Base-by-base conservation (phyloP, 1,140 invertebrate genomes). In the Uloborus diversus region DNA sequence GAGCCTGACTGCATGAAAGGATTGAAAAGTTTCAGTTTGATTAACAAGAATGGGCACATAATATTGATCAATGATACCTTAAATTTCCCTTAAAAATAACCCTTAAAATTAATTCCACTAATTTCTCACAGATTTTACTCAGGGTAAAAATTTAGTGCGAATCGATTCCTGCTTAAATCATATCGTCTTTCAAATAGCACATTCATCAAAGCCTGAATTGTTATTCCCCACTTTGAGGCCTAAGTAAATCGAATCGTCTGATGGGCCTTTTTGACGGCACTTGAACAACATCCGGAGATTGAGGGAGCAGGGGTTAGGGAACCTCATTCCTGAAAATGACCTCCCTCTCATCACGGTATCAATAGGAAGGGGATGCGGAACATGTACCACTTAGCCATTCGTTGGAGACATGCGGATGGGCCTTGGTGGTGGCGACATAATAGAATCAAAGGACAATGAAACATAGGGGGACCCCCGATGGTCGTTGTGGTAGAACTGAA, bases 311-410 rank as follows among this genome's bases (percentile, higher is more conserved):
- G 25, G 32, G 35, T 56, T 25, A 20, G 25, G 25, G 9, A 56
- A 14, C 23, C 53, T 25, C 25, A n/a, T 28, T 25, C 13, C 23
- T 42, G 20, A 51, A 68, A 30, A 9, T 25, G 20, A 17, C 14
- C 11, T 5, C 9, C 28, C 20, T 11, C 7, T 27, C 3, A 17
- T 7, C 27, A n/a, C 23, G n/a, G 14, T 23, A 9, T 14, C 7
- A 2, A 3, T 11, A 20, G 25, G 27, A 30, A 47, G 47, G 30
- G 25, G n/a, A 61, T 42, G 9, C n/a, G 25, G 56, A 23, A 69
- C 49, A 75, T 30, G 71, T 75, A 53, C 71, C 71, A 75, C 59
- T 75, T 75, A 59, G 57, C n/a, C 71, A 75, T 75, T 75, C 71
- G 71, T 64, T 64, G 28, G 35, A 53, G 71, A 75, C 71, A 75